Percentiles rank a stretch among this genome's conserved stretches.
phyloP scores from a whole-genome alignment of 1,140 invertebrate species.

The Aphis gossypii region DNA sequence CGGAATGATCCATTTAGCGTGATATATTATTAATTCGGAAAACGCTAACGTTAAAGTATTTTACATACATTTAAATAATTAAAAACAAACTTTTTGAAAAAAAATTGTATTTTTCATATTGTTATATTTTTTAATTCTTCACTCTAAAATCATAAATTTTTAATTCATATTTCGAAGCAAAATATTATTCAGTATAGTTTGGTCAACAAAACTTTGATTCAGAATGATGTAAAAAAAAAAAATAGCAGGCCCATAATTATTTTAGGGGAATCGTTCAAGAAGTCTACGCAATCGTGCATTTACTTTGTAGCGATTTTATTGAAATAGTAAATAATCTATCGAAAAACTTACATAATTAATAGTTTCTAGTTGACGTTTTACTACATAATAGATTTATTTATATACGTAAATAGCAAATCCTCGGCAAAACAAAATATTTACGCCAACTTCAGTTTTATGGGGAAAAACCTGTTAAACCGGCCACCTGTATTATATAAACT shows the following conservation, averaged over 20 bases:
- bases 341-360: neutral
- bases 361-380: neutral
- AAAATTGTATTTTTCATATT: too few relatives aligned
- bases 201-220: too few relatives aligned
- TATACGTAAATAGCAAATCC: neutral
- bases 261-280: rapidly evolving
- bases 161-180: too few relatives aligned
- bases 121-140: too few relatives aligned
- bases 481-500: neutral
- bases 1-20: too few relatives aligned
- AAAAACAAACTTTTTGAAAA: too few relatives aligned
- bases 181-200: too few relatives aligned
- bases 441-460: neutral
- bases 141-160: too few relatives aligned
- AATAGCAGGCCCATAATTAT: neutral
- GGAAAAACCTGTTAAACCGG: neutral
- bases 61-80: too few relatives aligned
- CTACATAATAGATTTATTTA: neutral
- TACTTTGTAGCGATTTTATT: neutral
- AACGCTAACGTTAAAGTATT: too few relatives aligned
- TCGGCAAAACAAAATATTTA: neutral
- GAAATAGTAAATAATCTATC: neutral
- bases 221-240: too few relatives aligned
- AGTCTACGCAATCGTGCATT: neutral
- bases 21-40: too few relatives aligned